phyloP scores from a whole-genome alignment of 2,113 vertebrate species.

The Podarcis raffonei region DNA sequence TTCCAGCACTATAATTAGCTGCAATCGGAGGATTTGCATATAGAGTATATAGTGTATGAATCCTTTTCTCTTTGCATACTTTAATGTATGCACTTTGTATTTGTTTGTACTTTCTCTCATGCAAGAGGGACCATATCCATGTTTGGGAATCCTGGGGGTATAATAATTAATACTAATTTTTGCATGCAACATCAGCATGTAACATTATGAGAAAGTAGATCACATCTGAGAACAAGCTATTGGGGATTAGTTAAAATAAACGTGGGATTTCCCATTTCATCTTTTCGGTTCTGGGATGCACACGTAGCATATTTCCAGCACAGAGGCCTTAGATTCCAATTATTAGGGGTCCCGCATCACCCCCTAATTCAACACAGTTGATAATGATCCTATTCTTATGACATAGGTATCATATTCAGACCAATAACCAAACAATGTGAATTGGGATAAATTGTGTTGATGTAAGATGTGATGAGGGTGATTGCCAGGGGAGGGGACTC shows the following conservation, averaged over 20 bases:
- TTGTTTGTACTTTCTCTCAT: constrained; percentile 32
- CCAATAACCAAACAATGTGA: not conserved
- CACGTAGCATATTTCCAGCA: not conserved
- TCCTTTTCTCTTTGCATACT: not conserved
- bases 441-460: not conserved
- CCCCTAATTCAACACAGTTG: not conserved
- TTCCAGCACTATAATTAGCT: constrained; percentile 70
- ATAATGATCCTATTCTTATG: not conserved
- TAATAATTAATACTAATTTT: constrained; percentile 40
- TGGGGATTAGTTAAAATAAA: constrained; percentile 8
- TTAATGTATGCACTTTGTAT: constrained; percentile 19
- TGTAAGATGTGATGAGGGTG: not conserved
- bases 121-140: constrained; percentile 13
- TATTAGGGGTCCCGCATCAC: not conserved
- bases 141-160: constrained; percentile 30
- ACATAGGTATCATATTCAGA: not conserved
- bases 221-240: constrained; percentile 6
- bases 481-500: not conserved
- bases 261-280: constrained; percentile 1
- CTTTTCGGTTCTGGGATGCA: not conserved
- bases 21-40: constrained; percentile 65
- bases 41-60: constrained; percentile 50
- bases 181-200: constrained; percentile 26
- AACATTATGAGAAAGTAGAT: constrained; percentile 19
- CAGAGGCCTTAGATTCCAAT: not conserved